Percentiles rank a stretch among this genome's conserved stretches.
Conservation (phyloP, 2,888 invertebrate genomes). For the Drosophila eohydei region DNA sequence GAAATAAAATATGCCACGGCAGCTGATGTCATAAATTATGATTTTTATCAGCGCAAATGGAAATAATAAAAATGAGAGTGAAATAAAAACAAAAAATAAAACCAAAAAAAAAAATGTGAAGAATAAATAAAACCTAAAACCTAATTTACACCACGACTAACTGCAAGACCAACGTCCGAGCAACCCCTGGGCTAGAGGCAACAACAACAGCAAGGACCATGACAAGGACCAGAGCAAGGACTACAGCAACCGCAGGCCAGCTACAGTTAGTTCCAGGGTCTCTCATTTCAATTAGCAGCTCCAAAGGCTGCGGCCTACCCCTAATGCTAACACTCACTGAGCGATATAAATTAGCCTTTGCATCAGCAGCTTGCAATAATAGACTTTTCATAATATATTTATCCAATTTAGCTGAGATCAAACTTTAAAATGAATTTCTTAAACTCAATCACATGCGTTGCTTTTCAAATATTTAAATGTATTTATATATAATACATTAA, state of each 20-base stretch:
- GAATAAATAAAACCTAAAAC: conserved; percentile 54
- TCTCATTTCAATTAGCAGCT: conserved; percentile 76
- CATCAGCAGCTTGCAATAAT: too few relatives aligned
- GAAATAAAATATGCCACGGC: conserved; percentile 72
- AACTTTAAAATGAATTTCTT: too few relatives aligned
- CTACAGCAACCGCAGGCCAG: conserved; percentile 46
- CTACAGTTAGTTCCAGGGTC: conserved; percentile 41
- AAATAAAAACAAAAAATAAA: conserved; percentile 41
- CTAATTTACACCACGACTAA: conserved; percentile 69
- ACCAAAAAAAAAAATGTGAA: neutral
- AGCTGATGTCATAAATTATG: conserved; percentile 84
- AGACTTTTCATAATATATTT: too few relatives aligned
- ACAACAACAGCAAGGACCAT: conserved; percentile 8
- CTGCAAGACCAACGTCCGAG: conserved; percentile 41
- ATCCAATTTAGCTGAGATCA: too few relatives aligned
- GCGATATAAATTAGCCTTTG: neutral
- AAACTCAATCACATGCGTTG: too few relatives aligned
- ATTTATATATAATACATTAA: too few relatives aligned
- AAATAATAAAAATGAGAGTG: conserved; percentile 69
- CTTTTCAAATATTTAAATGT: too few relatives aligned
- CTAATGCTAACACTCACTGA: conserved; percentile 15
- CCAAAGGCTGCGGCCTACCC: conserved; percentile 38
- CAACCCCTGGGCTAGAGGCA: conserved; percentile 40
- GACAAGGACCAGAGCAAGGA: conserved; percentile 10
- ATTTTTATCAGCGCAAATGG: conserved; percentile 82